Percentiles rank a stretch among this genome's conserved stretches.
phyloP scores from a whole-genome alignment of 2,797 vertebrate species.

The Scyliorhinus canicula region DNA sequence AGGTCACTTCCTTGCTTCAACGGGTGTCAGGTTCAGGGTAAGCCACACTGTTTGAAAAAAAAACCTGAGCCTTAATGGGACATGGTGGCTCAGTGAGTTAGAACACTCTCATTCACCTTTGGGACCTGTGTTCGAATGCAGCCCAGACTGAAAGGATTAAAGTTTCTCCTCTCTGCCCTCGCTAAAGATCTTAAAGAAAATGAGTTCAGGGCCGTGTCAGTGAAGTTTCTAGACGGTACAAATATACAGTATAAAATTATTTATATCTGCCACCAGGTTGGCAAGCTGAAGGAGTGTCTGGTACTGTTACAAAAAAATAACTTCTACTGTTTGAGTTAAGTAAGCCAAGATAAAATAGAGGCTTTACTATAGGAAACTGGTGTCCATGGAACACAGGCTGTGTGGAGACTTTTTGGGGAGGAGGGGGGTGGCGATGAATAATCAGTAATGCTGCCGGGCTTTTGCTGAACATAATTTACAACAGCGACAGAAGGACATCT shows the following conservation, averaged over 20 bases:
- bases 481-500: background rate
- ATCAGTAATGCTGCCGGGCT: background rate
- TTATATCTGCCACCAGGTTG: background rate
- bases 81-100: constrained; percentile 14
- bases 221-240: background rate
- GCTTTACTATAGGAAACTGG: background rate
- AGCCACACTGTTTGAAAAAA: background rate
- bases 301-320: too few species aligned
- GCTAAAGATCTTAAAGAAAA: constrained; percentile 2
- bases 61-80: background rate
- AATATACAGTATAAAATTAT: background rate
- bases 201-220: background rate
- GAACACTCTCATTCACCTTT: constrained; percentile 17
- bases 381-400: background rate
- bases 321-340: background rate
- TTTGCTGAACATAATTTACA: background rate
- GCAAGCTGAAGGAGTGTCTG: background rate
- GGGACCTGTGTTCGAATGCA: constrained; percentile 13
- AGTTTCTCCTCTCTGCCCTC: constrained; percentile 20
- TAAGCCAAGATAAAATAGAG: background rate
- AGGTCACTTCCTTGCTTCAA: constrained; percentile 30
- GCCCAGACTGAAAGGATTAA: constrained; percentile 23
- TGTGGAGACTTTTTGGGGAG: background rate
- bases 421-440: background rate
- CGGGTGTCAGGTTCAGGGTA: constrained; percentile 27